A percentile compares a stretch with the other conserved stretches of the same genome.
phyloP scores from a whole-genome alignment of 2,888 invertebrate genomes.

The Allygus modestus region DNA sequence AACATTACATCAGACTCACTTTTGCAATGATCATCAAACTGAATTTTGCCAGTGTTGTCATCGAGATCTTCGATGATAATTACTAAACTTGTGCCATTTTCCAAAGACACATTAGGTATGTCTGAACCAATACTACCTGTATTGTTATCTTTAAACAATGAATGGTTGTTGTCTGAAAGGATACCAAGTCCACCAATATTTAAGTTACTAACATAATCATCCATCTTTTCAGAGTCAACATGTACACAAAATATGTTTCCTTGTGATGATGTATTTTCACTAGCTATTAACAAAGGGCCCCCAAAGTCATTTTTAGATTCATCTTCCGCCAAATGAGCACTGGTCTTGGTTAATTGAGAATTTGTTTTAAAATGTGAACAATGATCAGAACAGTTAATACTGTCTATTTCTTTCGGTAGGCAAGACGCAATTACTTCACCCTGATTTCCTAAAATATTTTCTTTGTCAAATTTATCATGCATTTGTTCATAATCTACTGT shows the following conservation, averaged over 20 bases:
- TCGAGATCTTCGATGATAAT: conserved; percentile 60
- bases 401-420: neutral
- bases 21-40: conserved; percentile 37
- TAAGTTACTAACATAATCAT: conserved; percentile 40
- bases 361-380: neutral
- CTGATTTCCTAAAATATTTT: neutral
- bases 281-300: conserved; percentile 34
- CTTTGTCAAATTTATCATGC: neutral
- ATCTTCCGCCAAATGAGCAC: conserved; percentile 7
- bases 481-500: neutral
- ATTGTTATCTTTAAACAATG: conserved; percentile 38
- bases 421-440: neutral
- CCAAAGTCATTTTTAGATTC: conserved; percentile 37
- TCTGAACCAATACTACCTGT: neutral
- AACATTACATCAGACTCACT: conserved; percentile 46
- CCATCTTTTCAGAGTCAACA: conserved; percentile 52
- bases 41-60: neutral
- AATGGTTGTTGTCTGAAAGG: conserved; percentile 3
- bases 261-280: conserved; percentile 11
- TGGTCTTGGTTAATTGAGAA: neutral
- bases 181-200: conserved; percentile 26
- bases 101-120: conserved; percentile 52
- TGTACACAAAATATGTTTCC: conserved; percentile 53
- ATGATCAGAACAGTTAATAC: neutral
- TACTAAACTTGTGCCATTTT: conserved; percentile 57